A percentile compares a stretch with the other conserved stretches of the same genome.
Evolutionary conservation across 2,888 invertebrate species (phyloP).

Genomic region (Orthosia gothica): DNA sequence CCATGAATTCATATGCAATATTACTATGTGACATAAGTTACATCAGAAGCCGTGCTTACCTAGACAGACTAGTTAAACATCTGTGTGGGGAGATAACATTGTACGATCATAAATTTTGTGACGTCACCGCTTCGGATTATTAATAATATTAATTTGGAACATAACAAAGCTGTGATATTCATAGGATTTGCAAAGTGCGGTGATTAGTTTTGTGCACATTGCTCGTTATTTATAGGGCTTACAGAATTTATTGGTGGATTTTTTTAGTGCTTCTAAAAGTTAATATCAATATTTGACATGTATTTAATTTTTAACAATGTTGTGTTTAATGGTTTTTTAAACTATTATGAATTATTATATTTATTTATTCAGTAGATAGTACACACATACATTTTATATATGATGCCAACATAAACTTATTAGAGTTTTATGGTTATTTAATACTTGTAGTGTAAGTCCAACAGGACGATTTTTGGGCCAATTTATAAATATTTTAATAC

Average conservation of each 20-base stretch:
- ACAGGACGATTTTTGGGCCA: no score
- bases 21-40: constrained; percentile 22
- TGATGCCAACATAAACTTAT: no score
- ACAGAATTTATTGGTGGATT: background rate
- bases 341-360: no score
- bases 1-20: background rate
- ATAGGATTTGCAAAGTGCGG: constrained; percentile 68
- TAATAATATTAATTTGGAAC: constrained; percentile 76
- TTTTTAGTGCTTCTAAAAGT: background rate
- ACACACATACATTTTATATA: no score
- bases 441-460: no score
- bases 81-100: constrained; percentile 29
- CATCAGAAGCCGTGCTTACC: constrained; percentile 6
- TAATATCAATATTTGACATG: no score
- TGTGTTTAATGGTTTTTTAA: no score
- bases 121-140: constrained; percentile 60
- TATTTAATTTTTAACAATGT: no score
- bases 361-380: no score
- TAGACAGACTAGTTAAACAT: constrained; percentile 19
- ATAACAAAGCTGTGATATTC: constrained; percentile 72
- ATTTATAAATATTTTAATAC: no score
- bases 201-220: constrained; percentile 73
- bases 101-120: constrained; percentile 42
- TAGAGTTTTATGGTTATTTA: no score
- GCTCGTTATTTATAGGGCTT: constrained; percentile 54